Percentiles rank a stretch among this genome's conserved stretches.
Evolutionary conservation across 2,888 invertebrate species (phyloP).

Genomic region (Ornithoptera priamus): DNA sequence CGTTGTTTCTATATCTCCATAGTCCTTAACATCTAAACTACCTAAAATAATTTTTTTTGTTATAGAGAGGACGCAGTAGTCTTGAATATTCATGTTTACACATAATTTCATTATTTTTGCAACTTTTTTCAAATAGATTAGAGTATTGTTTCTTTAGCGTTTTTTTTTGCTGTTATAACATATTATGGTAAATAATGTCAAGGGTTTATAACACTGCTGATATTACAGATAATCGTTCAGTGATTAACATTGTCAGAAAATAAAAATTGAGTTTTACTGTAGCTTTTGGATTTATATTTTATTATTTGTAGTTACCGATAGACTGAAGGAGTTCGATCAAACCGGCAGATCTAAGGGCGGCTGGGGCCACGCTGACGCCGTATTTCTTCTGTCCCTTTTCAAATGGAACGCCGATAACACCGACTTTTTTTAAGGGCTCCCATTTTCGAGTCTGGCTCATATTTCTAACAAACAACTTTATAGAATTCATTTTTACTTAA

Average conservation of each 20-base stretch:
- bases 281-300: not conserved
- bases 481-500: constrained; percentile 55
- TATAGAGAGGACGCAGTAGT: too few species aligned
- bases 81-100: too few species aligned
- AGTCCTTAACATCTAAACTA: constrained; percentile 84
- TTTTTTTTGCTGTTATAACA: too few species aligned
- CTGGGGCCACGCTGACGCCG: constrained; percentile 87
- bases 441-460: constrained; percentile 57
- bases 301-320: constrained; percentile 74
- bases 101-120: too few species aligned
- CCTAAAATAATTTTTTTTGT: constrained; percentile 45
- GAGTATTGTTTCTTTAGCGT: too few species aligned
- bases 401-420: constrained; percentile 90
- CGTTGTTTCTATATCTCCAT: constrained; percentile 76
- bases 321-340: constrained; percentile 81
- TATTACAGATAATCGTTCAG: too few species aligned
- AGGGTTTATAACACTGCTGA: too few species aligned
- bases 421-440: constrained; percentile 77
- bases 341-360: constrained; percentile 82
- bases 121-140: too few species aligned
- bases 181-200: too few species aligned
- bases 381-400: constrained; percentile 86
- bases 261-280: too few species aligned
- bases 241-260: too few species aligned
- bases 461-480: constrained; percentile 57